phyloP scores from a whole-genome alignment of 2,888 invertebrate species.

The Actias luna region DNA sequence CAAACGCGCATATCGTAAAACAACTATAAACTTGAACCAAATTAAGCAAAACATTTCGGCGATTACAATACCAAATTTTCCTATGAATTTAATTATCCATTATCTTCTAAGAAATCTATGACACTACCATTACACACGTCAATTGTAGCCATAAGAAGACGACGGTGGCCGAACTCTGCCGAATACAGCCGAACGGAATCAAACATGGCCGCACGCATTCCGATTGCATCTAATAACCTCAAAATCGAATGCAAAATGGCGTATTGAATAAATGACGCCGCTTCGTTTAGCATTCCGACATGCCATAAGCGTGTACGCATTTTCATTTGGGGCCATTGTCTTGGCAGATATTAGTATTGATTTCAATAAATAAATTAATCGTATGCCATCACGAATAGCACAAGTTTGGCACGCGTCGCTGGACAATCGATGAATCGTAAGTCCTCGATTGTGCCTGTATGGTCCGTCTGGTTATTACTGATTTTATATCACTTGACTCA shows the following conservation, averaged over 20 bases:
- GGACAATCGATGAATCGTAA: slow-evolving; percentile 73
- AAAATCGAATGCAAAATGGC: slow-evolving; percentile 80
- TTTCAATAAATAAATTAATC: slow-evolving; percentile 82
- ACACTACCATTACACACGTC: slow-evolving; percentile 62
- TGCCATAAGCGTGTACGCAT: slow-evolving; percentile 77
- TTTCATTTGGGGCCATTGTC: slow-evolving; percentile 80
- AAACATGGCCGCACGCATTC: slow-evolving; percentile 76
- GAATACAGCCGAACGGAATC: slow-evolving; percentile 66
- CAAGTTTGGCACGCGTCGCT: slow-evolving; percentile 76
- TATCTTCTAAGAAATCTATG: slow-evolving; percentile 68
- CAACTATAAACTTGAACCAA: slow-evolving; percentile 11
- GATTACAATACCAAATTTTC: slow-evolving; percentile 49
- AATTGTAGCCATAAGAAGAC: slow-evolving; percentile 60
- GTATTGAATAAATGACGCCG: slow-evolving; percentile 78
- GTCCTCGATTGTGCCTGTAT: slow-evolving; percentile 58
- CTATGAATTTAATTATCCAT: slow-evolving; percentile 46
- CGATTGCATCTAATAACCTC: slow-evolving; percentile 82
- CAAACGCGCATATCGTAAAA: slow-evolving; percentile 14
- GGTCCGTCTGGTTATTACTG: slow-evolving; percentile 54
- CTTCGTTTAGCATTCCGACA: slow-evolving; percentile 78
- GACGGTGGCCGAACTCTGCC: slow-evolving; percentile 57
- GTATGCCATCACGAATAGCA: slow-evolving; percentile 74
- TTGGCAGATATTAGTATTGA: slow-evolving; percentile 80
- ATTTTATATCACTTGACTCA: slow-evolving; percentile 73
- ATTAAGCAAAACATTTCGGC: slow-evolving; percentile 33